Conservation (phyloP, 2,888 invertebrate genomes). For the Lysandra bellargus region DNA sequence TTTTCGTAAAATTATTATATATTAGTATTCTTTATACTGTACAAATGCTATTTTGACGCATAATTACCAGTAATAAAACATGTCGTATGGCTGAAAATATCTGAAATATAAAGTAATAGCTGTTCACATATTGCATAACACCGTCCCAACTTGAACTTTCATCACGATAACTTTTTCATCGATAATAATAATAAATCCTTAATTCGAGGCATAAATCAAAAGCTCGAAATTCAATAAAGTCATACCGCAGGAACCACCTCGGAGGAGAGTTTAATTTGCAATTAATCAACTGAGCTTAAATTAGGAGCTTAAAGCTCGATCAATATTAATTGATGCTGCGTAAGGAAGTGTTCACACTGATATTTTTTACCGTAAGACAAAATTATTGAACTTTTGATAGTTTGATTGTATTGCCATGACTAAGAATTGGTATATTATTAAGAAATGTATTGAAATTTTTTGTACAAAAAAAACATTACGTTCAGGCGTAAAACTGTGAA, state of each 20-base stretch:
- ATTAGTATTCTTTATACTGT: neutral
- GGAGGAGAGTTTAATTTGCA: slow-evolving; percentile 75
- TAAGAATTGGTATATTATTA: too few species aligned
- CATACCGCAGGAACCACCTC: slow-evolving; percentile 70
- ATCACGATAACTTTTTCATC: slow-evolving; percentile 35
- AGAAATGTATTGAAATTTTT: too few species aligned
- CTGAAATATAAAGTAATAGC: neutral
- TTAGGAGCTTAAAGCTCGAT: slow-evolving; percentile 67
- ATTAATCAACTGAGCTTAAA: slow-evolving; percentile 74
- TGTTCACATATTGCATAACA: slow-evolving; percentile 31
- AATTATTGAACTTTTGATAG: neutral
- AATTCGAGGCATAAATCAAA: slow-evolving; percentile 70
- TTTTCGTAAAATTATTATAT: neutral
- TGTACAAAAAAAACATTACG: neutral
- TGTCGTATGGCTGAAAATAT: neutral
- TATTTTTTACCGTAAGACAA: neutral
- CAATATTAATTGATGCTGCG: slow-evolving; percentile 59
- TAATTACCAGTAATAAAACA: too few species aligned
- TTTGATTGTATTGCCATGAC: too few species aligned
- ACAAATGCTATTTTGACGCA: neutral
- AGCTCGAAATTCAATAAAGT: slow-evolving; percentile 79
- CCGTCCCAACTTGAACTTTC: slow-evolving; percentile 30
- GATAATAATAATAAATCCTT: slow-evolving; percentile 69
- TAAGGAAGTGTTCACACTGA: slow-evolving; percentile 42
- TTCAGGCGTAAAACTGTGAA: neutral